Conservation (phyloP, 2,797 vertebrate genomes). For the Melanotaenia parkinsoni region DNA sequence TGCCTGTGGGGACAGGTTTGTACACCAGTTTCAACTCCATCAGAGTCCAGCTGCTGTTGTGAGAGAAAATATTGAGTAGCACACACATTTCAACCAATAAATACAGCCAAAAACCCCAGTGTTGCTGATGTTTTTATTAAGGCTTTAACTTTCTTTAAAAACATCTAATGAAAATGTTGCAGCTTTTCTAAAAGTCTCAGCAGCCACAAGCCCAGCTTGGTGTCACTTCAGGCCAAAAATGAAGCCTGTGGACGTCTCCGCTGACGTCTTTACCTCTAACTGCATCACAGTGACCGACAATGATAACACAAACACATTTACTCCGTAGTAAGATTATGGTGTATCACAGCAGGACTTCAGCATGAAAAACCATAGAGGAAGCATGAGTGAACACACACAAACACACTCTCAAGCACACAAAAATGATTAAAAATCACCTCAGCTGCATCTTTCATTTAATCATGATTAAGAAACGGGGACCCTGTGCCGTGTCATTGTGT, state of each 20-base stretch:
- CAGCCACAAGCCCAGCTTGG: neutral
- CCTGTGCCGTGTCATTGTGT: conserved; percentile 8
- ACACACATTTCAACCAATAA: neutral
- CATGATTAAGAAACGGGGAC: conserved; percentile 5
- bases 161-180: neutral
- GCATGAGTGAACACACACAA: conserved; percentile 11
- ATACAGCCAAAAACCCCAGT: neutral
- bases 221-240: neutral
- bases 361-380: conserved; percentile 30
- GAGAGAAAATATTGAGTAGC: too few species aligned
- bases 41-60: too few species aligned
- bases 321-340: neutral
- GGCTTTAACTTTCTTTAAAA: neutral
- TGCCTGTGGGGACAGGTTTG: neutral
- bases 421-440: neutral
- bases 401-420: conserved; percentile 9
- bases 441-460: conserved; percentile 7
- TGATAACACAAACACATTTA: conserved; percentile 3
- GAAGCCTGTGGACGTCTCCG: neutral
- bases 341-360: conserved; percentile 51
- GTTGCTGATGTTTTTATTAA: neutral
- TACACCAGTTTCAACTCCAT: too few species aligned
- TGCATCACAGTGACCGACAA: conserved; percentile 1
- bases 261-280: neutral
- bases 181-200: neutral